phyloP scores from a whole-genome alignment of 2,888 invertebrate species.

The Limnephilus auricula region DNA sequence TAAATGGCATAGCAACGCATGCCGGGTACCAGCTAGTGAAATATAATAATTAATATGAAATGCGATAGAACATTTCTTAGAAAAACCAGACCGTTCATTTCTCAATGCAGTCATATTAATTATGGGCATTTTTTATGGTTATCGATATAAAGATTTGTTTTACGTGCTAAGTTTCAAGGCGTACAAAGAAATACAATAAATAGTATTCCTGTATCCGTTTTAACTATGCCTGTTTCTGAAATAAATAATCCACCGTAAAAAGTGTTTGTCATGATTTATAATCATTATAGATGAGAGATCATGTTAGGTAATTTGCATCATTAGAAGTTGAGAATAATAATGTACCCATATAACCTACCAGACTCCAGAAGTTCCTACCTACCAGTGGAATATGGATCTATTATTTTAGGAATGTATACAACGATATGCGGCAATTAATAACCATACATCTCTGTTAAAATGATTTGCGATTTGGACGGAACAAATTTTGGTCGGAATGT shows the following conservation, averaged over 20 bases:
- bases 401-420: conserved; percentile 24
- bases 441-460: conserved; percentile 30
- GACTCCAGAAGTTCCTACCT: not conserved
- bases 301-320: conserved; percentile 20
- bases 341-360: not conserved
- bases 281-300: conserved; percentile 22
- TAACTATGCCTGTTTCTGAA: not conserved
- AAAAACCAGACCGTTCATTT: not conserved
- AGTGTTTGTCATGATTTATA: conserved; percentile 37
- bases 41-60: not conserved
- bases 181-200: not conserved
- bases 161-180: not conserved
- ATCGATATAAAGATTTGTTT: not conserved
- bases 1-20: too few species aligned
- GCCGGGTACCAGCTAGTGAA: too few species aligned
- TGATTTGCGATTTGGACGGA: conserved; percentile 20
- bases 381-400: conserved; percentile 9
- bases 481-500: not conserved
- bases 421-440: conserved; percentile 33
- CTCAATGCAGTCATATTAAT: not conserved
- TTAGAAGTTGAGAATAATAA: conserved; percentile 27
- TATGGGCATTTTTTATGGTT: not conserved
- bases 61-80: not conserved
- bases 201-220: not conserved
- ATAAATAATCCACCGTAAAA: conserved; percentile 15